Evolutionary conservation across 2,113 vertebrate genomes (phyloP).

Genomic region (Prunella fulvescens): DNA sequence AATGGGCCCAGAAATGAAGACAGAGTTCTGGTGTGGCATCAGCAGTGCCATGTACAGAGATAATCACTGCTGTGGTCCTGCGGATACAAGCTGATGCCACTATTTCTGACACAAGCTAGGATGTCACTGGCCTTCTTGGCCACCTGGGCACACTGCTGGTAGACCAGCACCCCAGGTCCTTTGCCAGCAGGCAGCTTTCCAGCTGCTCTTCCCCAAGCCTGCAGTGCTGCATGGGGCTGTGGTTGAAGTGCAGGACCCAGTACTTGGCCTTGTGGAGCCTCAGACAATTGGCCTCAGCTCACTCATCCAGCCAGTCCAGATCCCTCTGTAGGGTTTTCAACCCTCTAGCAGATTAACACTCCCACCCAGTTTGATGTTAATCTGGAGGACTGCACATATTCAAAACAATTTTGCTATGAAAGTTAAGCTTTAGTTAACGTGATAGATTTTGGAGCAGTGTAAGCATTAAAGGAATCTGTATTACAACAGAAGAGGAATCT

Average conservation of each 20-base stretch:
- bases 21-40: rapidly evolving
- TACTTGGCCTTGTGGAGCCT: not conserved
- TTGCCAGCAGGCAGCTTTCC: not conserved
- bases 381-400: not conserved
- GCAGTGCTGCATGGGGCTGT: not conserved
- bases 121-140: not conserved
- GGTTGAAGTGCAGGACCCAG: not conserved
- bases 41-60: not conserved
- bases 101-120: not conserved
- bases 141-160: not conserved
- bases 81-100: not conserved
- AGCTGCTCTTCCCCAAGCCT: not conserved
- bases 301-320: not conserved
- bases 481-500: not conserved
- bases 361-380: not conserved
- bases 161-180: not conserved
- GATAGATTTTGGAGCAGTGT: not conserved
- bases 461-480: not conserved
- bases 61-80: not conserved
- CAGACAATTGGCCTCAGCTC: not conserved
- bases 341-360: not conserved
- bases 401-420: not conserved
- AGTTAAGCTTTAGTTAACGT: not conserved
- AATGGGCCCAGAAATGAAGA: not conserved
- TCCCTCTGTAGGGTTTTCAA: not conserved